Evolutionary conservation across 2,797 vertebrate species (phyloP).

Genomic region (Euphonia xanthogaster): DNA sequence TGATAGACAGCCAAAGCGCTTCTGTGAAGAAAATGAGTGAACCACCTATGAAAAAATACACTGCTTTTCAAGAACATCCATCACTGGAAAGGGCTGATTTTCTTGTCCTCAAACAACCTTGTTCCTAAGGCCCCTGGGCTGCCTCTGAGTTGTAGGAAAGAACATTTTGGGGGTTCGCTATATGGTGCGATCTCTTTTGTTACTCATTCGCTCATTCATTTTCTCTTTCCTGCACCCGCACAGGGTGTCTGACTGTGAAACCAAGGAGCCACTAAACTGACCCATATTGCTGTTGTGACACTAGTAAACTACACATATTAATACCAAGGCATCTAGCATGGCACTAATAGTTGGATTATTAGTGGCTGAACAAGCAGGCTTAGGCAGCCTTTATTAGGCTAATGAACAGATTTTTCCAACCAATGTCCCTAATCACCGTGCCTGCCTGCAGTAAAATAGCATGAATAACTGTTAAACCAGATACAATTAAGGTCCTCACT

Average conservation of each 20-base stretch:
- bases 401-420: slow-evolving; percentile 73
- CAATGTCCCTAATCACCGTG: slow-evolving; percentile 74
- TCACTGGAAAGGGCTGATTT: slow-evolving; percentile 61
- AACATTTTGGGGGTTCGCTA: neutral
- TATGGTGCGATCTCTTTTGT: slow-evolving; percentile 1
- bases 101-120: slow-evolving; percentile 78
- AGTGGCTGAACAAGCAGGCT: slow-evolving; percentile 72
- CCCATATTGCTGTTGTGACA: slow-evolving; percentile 42
- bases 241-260: slow-evolving; percentile 1
- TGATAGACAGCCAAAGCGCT: slow-evolving; percentile 69
- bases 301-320: slow-evolving; percentile 52
- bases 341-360: slow-evolving; percentile 73
- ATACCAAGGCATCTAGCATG: slow-evolving; percentile 55
- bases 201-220: neutral
- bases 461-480: slow-evolving; percentile 75
- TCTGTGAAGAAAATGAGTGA: slow-evolving; percentile 56
- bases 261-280: neutral
- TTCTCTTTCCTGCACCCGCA: neutral
- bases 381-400: slow-evolving; percentile 76
- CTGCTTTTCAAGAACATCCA: slow-evolving; percentile 79
- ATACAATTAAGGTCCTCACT: slow-evolving; percentile 76
- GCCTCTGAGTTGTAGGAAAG: slow-evolving; percentile 9
- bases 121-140: slow-evolving; percentile 37
- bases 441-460: slow-evolving; percentile 72
- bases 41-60: slow-evolving; percentile 71